Conservation (phyloP, 2,113 vertebrate species). For the Ochotona curzoniae region DNA sequence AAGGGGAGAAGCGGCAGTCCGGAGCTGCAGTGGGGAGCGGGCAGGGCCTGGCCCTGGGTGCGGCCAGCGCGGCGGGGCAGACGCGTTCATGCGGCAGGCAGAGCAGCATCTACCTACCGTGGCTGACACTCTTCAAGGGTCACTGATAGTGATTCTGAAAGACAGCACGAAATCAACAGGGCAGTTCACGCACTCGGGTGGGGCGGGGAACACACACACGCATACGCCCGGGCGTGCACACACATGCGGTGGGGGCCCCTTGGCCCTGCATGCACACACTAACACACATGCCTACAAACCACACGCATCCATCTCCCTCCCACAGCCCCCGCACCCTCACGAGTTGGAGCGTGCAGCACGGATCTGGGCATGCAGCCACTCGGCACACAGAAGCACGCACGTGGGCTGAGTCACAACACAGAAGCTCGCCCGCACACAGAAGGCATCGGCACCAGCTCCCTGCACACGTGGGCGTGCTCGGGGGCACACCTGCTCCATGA, state of each 20-base stretch:
- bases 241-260: slow-evolving; percentile 72
- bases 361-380: slow-evolving; percentile 51
- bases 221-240: slow-evolving; percentile 78
- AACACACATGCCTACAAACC: slow-evolving; percentile 72
- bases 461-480: slow-evolving; percentile 64
- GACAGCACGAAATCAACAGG: slow-evolving; percentile 95
- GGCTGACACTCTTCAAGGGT: slow-evolving; percentile 96
- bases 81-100: slow-evolving; percentile 87
- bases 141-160: slow-evolving; percentile 99
- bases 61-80: slow-evolving; percentile 82
- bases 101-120: slow-evolving; percentile 93
- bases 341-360: slow-evolving; percentile 60
- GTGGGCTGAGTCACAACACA: slow-evolving; percentile 72
- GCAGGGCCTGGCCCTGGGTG: slow-evolving; percentile 63
- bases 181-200: slow-evolving; percentile 86
- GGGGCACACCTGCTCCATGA: slow-evolving; percentile 25
- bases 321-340: slow-evolving; percentile 47
- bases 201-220: slow-evolving; percentile 73
- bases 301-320: background rate
- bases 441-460: slow-evolving; percentile 80
- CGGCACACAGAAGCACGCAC: slow-evolving; percentile 67
- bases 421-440: slow-evolving; percentile 72
- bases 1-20: slow-evolving; percentile 62
- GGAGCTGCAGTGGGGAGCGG: slow-evolving; percentile 59
- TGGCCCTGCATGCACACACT: slow-evolving; percentile 71